Base-by-base conservation (phyloP, 2,888 invertebrate species). In the Halictus ligatus region DNA sequence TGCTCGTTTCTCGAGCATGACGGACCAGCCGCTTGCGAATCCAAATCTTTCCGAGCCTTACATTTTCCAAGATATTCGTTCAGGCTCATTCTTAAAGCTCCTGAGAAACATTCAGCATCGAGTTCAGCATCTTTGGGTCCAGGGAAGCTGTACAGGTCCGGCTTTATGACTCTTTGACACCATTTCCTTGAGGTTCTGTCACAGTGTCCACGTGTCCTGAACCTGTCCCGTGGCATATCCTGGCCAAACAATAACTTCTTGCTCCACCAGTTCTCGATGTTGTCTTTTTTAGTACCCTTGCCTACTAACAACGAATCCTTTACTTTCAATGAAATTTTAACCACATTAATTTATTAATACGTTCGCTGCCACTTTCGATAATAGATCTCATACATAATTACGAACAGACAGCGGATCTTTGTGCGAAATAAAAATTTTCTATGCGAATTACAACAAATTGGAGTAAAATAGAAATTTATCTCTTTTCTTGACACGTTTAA, bases 1-100 rank as follows among this genome's bases (percentile, higher is more conserved):
- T 13, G 13, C 12, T 71, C 13, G 12, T n/a, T n/a, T 71, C 13
- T 69, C 35, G 69, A 69, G 69, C 40, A 40, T 10, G 69, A 69
- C 40, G 69, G 40, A 21, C 40, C 40, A 69, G 69, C 40, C 40
- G 0, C 1, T 0, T n/a, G 5, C 1, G 6, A 40, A 40, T 18
- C 21, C 12, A 21, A 35, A 40, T 5, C n/a, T 25, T 35, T 64
- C 13, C 2, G 29, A 6, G 12, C 13, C 21, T 21, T 69, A 13
- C 69, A 50, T 40, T 60, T 25, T 1, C 15, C 10, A 15, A 67
- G 78, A 60, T 25, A 86, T 50, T 85, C n/a, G 15, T 73, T 64
- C 13, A 81, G 10, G 0, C 40, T 43, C 4, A 86, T 78, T 1
- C 12, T 60, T 29, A 1, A 8, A 21, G 58, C 71, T 1, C 2